phyloP scores from a whole-genome alignment of 2,797 vertebrate species.

The Kryptolebias ocellatus region DNA sequence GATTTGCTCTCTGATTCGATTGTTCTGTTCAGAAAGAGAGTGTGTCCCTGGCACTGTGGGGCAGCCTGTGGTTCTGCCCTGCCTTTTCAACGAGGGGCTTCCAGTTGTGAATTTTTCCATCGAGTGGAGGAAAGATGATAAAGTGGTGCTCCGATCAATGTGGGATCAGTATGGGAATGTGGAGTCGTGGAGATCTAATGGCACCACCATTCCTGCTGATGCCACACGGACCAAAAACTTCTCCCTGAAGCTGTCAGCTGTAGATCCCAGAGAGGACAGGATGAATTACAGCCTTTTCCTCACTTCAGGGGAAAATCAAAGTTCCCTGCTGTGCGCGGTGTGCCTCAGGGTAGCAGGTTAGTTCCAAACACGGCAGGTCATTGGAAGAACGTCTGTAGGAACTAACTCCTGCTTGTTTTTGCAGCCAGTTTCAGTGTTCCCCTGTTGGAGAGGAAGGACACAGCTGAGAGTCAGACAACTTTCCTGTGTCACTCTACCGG shows the following conservation, averaged over 20 bases:
- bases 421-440: slow-evolving; percentile 74
- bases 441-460: slow-evolving; percentile 32
- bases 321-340: slow-evolving; percentile 52
- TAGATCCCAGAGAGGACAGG: slow-evolving; percentile 32
- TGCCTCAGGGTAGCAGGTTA: slow-evolving; percentile 75
- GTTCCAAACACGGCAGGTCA: slow-evolving; percentile 12
- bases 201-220: slow-evolving; percentile 31
- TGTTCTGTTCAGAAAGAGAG: slow-evolving; percentile 39
- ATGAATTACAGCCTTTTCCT: slow-evolving; percentile 58
- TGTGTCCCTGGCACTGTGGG: slow-evolving; percentile 67
- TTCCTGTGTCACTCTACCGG: slow-evolving; percentile 70
- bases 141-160: slow-evolving; percentile 58
- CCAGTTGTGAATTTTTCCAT: slow-evolving; percentile 53
- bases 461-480: slow-evolving; percentile 13
- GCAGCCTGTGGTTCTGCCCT: slow-evolving; percentile 54
- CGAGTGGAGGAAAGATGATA: slow-evolving; percentile 64
- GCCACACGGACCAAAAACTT: slow-evolving; percentile 60
- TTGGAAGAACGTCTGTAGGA: too few relatives aligned
- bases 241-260: slow-evolving; percentile 60
- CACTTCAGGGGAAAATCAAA: slow-evolving; percentile 28
- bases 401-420: slow-evolving; percentile 1
- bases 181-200: slow-evolving; percentile 35
- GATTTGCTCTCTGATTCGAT: background rate
- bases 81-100: slow-evolving; percentile 44
- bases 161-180: slow-evolving; percentile 40